A percentile compares a stretch with the other conserved stretches of the same genome.
These are phyloP conservation scores for Diaphora mendica DNA, from an alignment of 2,888 invertebrate genomes.

Conservation along the genomic window DNA sequence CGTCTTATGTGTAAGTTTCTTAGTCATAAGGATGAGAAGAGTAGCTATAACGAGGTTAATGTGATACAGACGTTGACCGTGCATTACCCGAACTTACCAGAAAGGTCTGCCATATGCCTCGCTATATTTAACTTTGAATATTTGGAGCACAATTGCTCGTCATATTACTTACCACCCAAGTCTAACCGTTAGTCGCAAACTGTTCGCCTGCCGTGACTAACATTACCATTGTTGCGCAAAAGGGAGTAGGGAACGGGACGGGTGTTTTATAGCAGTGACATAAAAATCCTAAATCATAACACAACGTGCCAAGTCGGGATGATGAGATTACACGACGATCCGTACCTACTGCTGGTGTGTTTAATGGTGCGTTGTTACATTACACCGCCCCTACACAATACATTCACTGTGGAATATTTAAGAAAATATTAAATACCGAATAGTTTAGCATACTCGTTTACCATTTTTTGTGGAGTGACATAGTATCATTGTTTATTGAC, in stretches of 20 bases:
- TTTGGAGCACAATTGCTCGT: neutral
- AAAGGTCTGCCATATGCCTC: too few relatives aligned
- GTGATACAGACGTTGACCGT: too few relatives aligned
- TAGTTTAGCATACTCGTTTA: neutral
- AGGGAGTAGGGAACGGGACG: conserved; percentile 5
- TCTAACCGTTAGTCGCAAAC: neutral
- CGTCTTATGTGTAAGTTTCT: too few relatives aligned
- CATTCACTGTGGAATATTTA: neutral
- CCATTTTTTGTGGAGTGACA: neutral
- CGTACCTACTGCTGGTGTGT: neutral
- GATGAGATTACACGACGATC: conserved; percentile 26
- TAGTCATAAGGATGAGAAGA: too few relatives aligned
- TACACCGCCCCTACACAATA: neutral
- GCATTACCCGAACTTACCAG: too few relatives aligned
- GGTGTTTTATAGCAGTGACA: conserved; percentile 30
- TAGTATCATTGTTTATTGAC: neutral
- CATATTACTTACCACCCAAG: neutral
- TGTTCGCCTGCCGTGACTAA: neutral
- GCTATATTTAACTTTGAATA: neutral
- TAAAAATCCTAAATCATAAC: conserved; percentile 37
- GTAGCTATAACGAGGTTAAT: too few relatives aligned
- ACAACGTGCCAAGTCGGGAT: conserved; percentile 26
- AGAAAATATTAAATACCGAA: neutral
- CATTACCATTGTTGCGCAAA: neutral
- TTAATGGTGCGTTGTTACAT: conserved; percentile 10